These are phyloP conservation scores for Grapholita molesta DNA, from an alignment of 1,140 invertebrate species.

Conservation along the genomic window DNA sequence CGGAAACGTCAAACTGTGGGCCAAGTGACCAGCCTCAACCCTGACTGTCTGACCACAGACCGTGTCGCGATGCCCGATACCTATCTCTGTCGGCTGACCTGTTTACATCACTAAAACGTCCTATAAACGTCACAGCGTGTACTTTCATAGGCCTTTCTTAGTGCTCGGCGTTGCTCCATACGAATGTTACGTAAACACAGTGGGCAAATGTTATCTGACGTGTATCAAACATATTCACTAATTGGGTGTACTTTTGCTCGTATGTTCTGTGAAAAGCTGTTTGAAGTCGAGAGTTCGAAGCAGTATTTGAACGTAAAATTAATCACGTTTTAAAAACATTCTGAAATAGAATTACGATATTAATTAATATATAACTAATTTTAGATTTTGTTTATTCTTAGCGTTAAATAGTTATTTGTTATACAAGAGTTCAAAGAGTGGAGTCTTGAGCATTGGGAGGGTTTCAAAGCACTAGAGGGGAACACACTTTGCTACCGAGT, in stretches of 20 bases:
- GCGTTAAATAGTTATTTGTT: too few relatives aligned
- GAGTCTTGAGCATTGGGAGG: too few relatives aligned
- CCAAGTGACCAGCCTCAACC: not conserved
- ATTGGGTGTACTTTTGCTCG: not conserved
- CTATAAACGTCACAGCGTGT: not conserved
- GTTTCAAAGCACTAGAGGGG: too few relatives aligned
- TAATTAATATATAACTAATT: too few relatives aligned
- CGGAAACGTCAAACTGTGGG: not conserved
- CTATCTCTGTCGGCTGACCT: constrained; percentile 54
- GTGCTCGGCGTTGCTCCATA: not conserved
- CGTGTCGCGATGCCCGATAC: constrained; percentile 59
- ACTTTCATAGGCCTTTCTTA: not conserved
- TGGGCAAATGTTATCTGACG: not conserved
- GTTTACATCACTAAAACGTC: constrained; percentile 27
- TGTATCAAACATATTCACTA: constrained; percentile 1
- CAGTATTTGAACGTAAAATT: not conserved
- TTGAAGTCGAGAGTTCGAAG: not conserved
- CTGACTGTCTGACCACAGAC: constrained; percentile 26
- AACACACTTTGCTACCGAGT: too few relatives aligned
- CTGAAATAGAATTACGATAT: too few relatives aligned
- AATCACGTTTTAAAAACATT: too few relatives aligned
- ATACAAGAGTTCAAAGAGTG: too few relatives aligned
- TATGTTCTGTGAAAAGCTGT: not conserved
- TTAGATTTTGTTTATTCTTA: too few relatives aligned
- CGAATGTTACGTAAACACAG: not conserved